Evolutionary conservation across 2,797 vertebrate genomes (phyloP), one percentile per base, ranked within the genome.

Genomic region (Falco biarmicus): DNA sequence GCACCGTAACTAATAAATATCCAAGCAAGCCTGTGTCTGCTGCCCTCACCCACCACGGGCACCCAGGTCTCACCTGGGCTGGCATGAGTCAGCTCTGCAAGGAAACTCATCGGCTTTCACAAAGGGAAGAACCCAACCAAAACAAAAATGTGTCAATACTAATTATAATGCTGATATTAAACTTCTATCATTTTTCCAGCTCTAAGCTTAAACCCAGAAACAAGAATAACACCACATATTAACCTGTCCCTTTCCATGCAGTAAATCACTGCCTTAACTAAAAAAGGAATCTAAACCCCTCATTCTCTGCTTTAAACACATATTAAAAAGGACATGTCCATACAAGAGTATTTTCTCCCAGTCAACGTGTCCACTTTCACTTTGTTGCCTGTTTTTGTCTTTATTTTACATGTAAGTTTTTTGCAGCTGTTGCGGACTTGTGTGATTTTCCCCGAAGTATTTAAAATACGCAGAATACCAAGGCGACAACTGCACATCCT

Each of bases 1-100:
- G n/a, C 0, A 7, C 6, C 11, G 0, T 0, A 10, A 66, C 0
- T 8, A 34, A 34, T 2, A 21, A 34, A 10, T 25, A 9, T 1
- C 54, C 0, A 0, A 21, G 57, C 3, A 6, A 8, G 15, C 3
- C 60, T 7, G n/a, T 9, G 4, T 15, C 63, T 6, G 25, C 71
- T 68, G 63, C 69, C 60, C 66, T n/a, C 6, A 1, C 1, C 84
- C 43, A 17, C 51, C 18, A 2, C 3, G 2, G 5, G 51, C 13
- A 6, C 16, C 41, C 15, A 0, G 3, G 0, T 24, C 69, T 31
- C 31, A 5, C n/a, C 64, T 0, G 2, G 17, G 4, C 8, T 0
- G 1, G 13, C 14, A 5, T 1, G 5, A n/a, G 11, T 9, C 37
- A 16, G 13, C 20, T 48, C 15, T 1, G 0, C 19, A 43, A 21